Evolutionary conservation across 1,140 invertebrate species (phyloP).

Genomic region (Cyrtorhinus lividipennis): DNA sequence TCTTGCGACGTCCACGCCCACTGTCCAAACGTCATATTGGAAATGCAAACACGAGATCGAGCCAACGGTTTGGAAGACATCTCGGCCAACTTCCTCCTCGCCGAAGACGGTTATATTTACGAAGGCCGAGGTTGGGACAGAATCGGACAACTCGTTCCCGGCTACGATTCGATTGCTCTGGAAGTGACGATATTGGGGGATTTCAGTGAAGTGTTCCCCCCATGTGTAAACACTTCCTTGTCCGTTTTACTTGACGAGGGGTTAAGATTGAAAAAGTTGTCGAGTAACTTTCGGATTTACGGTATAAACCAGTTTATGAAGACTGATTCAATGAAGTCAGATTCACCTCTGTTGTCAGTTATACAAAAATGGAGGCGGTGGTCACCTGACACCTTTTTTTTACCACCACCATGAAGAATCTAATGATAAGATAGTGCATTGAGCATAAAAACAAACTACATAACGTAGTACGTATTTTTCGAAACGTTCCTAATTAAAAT

Average conservation of each 20-base stretch:
- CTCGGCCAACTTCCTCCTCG: slow-evolving; percentile 49
- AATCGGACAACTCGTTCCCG: slow-evolving; percentile 46
- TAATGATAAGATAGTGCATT: too few species aligned
- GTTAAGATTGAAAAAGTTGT: background rate
- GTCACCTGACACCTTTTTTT: background rate
- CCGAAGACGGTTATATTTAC: slow-evolving; percentile 59
- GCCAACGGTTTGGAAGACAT: background rate
- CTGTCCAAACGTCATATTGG: background rate
- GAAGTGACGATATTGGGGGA: slow-evolving; percentile 46
- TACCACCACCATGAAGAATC: too few species aligned
- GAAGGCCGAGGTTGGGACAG: slow-evolving; percentile 49
- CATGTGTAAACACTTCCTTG: slow-evolving; percentile 22
- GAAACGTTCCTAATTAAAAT: too few species aligned
- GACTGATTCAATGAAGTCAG: background rate
- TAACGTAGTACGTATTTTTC: too few species aligned
- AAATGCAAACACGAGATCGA: background rate
- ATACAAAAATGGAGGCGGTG: slow-evolving; percentile 4
- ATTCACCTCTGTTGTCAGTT: background rate
- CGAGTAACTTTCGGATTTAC: background rate
- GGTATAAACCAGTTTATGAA: background rate
- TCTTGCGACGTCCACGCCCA: background rate
- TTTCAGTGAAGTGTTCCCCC: slow-evolving; percentile 30
- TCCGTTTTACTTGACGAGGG: slow-evolving; percentile 12
- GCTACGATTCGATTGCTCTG: slow-evolving; percentile 48
- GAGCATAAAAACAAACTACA: too few species aligned